Conservation (phyloP, 1,140 invertebrate species). For the Ephestia elutella region DNA sequence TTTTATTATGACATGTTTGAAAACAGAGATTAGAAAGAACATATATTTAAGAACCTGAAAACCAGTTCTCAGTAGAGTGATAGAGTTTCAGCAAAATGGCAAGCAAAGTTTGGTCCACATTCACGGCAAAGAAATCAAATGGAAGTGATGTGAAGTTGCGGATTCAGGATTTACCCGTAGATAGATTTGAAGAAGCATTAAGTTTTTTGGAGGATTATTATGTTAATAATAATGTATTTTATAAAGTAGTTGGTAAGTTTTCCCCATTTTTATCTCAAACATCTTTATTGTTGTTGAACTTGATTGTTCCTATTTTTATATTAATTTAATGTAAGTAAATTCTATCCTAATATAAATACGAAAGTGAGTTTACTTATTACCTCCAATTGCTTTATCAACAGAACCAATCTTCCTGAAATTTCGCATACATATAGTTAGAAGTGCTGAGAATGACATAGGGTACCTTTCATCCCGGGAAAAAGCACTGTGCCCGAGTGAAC, state of each 20-base stretch:
- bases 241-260: slow-evolving; percentile 7
- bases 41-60: background rate
- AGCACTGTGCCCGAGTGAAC: no score
- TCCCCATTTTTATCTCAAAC: no score
- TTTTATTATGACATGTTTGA: background rate
- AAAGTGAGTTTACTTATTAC: no score
- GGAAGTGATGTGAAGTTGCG: background rate
- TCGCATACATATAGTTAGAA: no score
- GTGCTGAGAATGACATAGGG: no score
- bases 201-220: background rate
- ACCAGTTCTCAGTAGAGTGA: background rate
- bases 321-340: no score
- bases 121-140: slow-evolving; percentile 4
- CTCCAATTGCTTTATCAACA: no score
- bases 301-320: no score
- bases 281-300: no score
- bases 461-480: no score
- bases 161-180: background rate
- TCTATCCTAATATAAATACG: no score
- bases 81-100: slow-evolving; percentile 1
- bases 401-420: no score
- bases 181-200: slow-evolving; percentile 3
- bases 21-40: background rate
- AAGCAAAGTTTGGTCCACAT: slow-evolving; percentile 4
- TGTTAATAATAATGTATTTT: background rate